A percentile compares a stretch with the other conserved stretches of the same genome.
Evolutionary conservation across 2,888 invertebrate species (phyloP).

Genomic region (Antheraea yamamai): DNA sequence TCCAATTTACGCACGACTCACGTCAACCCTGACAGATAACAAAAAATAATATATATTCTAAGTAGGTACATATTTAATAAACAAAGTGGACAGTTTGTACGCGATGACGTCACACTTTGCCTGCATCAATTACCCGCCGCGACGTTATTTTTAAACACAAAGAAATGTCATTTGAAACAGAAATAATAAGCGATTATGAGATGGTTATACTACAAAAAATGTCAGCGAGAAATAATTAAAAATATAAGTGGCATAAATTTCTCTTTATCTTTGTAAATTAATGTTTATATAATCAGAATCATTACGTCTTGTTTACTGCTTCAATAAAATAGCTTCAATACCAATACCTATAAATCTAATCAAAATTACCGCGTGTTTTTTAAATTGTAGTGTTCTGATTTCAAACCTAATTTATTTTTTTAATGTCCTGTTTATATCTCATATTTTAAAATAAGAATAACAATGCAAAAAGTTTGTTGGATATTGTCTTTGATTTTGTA

Average conservation of each 20-base stretch:
- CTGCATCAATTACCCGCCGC: background rate
- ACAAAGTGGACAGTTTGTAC: conserved; percentile 9
- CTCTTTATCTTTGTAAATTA: background rate
- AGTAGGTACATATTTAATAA: background rate
- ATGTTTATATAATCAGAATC: background rate
- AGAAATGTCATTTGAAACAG: conserved; percentile 35
- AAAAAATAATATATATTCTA: background rate
- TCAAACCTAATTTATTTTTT: background rate
- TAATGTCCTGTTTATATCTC: background rate
- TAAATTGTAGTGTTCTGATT: background rate
- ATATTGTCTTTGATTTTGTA: background rate
- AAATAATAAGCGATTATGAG: background rate
- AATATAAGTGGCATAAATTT: background rate
- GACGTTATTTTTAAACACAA: conserved; percentile 31
- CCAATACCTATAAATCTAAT: background rate
- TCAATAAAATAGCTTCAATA: background rate
- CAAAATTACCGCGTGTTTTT: background rate
- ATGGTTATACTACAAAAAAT: background rate
- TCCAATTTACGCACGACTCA: background rate
- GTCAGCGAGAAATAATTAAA: background rate
- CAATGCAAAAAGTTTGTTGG: background rate
- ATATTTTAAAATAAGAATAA: background rate
- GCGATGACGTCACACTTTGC: conserved; percentile 11
- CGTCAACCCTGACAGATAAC: background rate
- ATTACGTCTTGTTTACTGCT: background rate